Conservation (phyloP, 2,113 vertebrate genomes). For the Cynopterus brachyotis region DNA sequence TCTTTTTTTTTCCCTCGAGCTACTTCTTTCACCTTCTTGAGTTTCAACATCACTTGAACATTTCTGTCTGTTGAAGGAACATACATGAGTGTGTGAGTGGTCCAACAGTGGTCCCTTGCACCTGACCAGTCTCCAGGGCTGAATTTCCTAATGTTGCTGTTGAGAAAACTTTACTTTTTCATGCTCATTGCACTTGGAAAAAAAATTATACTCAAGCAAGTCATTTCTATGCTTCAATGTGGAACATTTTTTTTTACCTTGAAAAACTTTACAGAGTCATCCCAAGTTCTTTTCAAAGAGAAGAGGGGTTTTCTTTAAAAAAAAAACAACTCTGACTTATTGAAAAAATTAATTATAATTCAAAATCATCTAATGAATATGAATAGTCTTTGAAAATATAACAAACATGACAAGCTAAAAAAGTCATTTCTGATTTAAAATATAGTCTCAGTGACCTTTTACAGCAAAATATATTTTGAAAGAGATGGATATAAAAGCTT, state of each 20-base stretch:
- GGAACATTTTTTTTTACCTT: background rate
- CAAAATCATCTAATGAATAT: background rate
- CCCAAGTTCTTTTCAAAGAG: background rate
- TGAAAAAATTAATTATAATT: background rate
- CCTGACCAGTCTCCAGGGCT: background rate
- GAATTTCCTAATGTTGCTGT: background rate
- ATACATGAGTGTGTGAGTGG: accelerated
- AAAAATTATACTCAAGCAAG: background rate
- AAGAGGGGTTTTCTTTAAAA: background rate
- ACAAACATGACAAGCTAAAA: background rate
- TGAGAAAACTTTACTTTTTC: background rate
- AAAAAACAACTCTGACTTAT: background rate
- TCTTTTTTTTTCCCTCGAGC: too few relatives aligned
- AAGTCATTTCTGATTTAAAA: background rate
- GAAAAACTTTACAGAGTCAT: background rate
- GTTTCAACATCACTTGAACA: background rate
- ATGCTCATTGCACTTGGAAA: background rate
- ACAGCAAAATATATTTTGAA: background rate
- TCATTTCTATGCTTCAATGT: background rate
- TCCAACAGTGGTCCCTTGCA: background rate
- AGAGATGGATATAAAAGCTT: background rate
- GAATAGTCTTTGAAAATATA: background rate
- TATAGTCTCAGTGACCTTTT: background rate
- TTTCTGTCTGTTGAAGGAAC: background rate
- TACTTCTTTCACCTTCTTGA: background rate